phyloP scores from a whole-genome alignment of 1,140 invertebrate species.

The Orius laevigatus region DNA sequence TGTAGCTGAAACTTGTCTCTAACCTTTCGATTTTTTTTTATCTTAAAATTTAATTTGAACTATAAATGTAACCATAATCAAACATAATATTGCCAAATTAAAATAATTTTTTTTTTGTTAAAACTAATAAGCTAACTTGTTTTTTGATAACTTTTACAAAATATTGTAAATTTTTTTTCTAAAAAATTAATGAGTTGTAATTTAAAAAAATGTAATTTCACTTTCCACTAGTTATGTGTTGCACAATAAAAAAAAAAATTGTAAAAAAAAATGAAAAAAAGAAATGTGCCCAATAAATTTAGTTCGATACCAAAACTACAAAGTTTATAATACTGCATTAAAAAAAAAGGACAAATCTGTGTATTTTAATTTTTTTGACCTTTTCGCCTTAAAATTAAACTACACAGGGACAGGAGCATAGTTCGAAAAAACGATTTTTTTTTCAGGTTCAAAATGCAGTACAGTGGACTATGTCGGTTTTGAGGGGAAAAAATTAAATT shows the following conservation, averaged over 20 bases:
- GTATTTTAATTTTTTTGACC: neutral
- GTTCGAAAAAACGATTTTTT: constrained; percentile 17
- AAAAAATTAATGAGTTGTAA: constrained; percentile 4
- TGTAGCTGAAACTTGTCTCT: too few relatives aligned
- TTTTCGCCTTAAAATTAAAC: neutral
- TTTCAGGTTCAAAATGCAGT: neutral
- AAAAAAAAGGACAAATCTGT: constrained; percentile 4
- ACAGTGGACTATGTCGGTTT: neutral
- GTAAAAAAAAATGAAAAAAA: constrained; percentile 18
- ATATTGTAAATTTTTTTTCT: neutral
- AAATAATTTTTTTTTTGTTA: too few relatives aligned
- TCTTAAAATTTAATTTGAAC: too few relatives aligned
- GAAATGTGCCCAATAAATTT: constrained; percentile 39
- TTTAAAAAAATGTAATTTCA: constrained; percentile 2
- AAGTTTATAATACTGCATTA: constrained; percentile 3
- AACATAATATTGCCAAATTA: too few relatives aligned
- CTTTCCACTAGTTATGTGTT: constrained; percentile 25
- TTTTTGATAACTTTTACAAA: constrained; percentile 1
- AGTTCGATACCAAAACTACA: constrained; percentile 23
- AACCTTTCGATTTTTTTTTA: too few relatives aligned
- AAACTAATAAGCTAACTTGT: neutral
- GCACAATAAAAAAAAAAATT: constrained; percentile 25
- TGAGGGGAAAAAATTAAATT: constrained; percentile 23
- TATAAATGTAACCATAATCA: too few relatives aligned
- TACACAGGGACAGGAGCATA: constrained; percentile 16